Base-by-base conservation (phyloP, 1,140 invertebrate species). In the Ostrea denselamellosa region DNA sequence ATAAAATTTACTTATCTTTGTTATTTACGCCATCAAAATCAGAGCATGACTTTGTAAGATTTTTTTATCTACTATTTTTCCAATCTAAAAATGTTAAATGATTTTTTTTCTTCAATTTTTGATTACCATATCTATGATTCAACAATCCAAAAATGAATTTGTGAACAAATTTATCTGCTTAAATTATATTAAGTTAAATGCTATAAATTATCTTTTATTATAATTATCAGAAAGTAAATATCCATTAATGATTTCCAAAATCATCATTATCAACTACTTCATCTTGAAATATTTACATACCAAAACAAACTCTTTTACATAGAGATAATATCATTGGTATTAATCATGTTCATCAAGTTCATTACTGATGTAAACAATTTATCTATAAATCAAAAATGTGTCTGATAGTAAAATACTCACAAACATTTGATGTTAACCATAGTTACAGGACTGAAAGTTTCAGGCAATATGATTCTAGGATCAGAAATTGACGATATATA, bases 361-460 rank as follows among this genome's bases (percentile, higher is more conserved):
- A 44, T 44, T 44, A 44, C 34, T 44, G 34, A 44, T 44, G 34
- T 44, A 44, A 44, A 44, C 34, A 44, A 44, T 44, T 44, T 44
- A 44, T 44, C 34, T 44, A 44, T 44, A 44, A 44, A 44, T 44
- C 34, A 44, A 44, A 44, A 44, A 44, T 44, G 1, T 44, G 34
- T 62, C 56, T 5, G 17, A 62, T 7, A 10, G 10, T 34, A 77
- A 25, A 28, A 14, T 77, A 77, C 68, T 77, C 28, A 77, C 68
- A 28, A 25, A 12, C 25, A 28, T 9, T 77, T 77, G 22, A 77
- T 77, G 68, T 77, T 25, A 28, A 77, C 68, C 68, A 77, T 77
- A 28, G 68, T 77, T 77, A 77, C 25, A 25, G 22, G 9, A 28
- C 68, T 62, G 68, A 25, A 34, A 77, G 68, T 77, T 77, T 77